Evolutionary conservation across 2,797 vertebrate genomes (phyloP), one percentile per base, ranked within the genome.

Genomic region (Paedocypris micromegethes): DNA sequence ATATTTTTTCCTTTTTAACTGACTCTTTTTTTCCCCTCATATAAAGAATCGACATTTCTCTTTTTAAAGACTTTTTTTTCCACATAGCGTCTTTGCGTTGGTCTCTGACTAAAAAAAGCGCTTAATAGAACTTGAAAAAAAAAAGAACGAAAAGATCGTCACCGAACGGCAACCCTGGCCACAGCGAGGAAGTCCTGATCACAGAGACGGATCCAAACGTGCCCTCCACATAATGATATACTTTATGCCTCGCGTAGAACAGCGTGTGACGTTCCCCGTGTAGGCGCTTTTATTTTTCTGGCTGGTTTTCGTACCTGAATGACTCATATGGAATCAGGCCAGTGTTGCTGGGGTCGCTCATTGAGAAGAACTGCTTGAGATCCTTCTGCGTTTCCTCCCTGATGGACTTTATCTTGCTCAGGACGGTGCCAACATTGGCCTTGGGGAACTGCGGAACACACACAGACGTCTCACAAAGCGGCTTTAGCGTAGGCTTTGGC

Each of bases 391-490:
- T 87, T 63, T 85, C 80, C 79, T 89, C 81, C 0, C 82, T 78
- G 60, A 88, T 57, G 4, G 77, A 86, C 69, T 88, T 91, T 54
- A 98, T 77, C 76, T 93, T 97, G 76, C 90, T 89, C 74, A 94
- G 60, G 78, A 92, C 84, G 60, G 67, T 75, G 69, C 79, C 81
- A 53, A 87, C 9, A 58, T 91, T 87, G 78, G 92, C 88, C 83
- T 78, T 73, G 48, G 90, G 86, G 82, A 93, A 96, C 95, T 98
- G 62, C 72, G 47, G n/a, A 52, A 70, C 8, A 70, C 51, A 8
- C 5, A 6, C 70, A 23, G 53, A 58, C 23, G 37, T 45, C 44
- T 47, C 23, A 55, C 45, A 65, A 43, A 70, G 45, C 70, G 54
- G 44, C 40, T 68, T 6, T 44, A 64, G 63, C 58, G 50, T 50